Evolutionary conservation across 2,113 vertebrate species (phyloP), one percentile per base, ranked within the genome.

Genomic region (Phaethornis superciliosus): DNA sequence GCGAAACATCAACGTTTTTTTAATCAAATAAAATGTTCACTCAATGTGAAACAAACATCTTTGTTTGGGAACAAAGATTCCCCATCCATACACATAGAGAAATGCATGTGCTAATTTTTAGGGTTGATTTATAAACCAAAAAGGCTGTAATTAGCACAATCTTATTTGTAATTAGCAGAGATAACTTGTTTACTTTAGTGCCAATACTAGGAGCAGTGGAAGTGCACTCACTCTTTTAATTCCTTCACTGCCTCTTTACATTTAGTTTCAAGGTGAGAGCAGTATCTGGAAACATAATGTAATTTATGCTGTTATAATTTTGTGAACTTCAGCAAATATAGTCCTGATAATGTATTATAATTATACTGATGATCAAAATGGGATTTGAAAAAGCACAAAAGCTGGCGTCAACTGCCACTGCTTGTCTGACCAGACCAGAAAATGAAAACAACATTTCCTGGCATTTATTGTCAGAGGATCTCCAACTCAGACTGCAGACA

Each of bases 261-360:
- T 69, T 60, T 77, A 67, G 63, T 90, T 94, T 79, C 74, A 89
- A 92, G 85, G 93, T 93, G 88, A 95, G 90, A 82, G 77, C 63
- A 23, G 59, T 85, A 91, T 80, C 90, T 91, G 79, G 75, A 77
- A 93, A 58, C 15, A 37, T 21, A 17, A 74, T 82, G 62, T 47
- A 47, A 88, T 89, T 96, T 82, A 37, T 70, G 75, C 63, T 91
- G 69, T 49, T 93, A 54, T 59, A 84, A 32, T 85, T 88, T 87
- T 51, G 67, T 33, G 47, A 69, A 88, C 51, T 94, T 94, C 78
- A 67, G 74, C 42, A 89, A 82, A 85, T 68, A 59, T 69, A 15
- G n/a, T 72, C 32, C 79, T 1, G 5, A 90, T 88, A 94, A 88
- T 81, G 85, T 44, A 27, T 89, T 74, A 42, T 67, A 78, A 95